Evolutionary conservation across 2,888 invertebrate genomes (phyloP), one percentile per base, ranked within the genome.

Genomic region (Agrochola macilenta): DNA sequence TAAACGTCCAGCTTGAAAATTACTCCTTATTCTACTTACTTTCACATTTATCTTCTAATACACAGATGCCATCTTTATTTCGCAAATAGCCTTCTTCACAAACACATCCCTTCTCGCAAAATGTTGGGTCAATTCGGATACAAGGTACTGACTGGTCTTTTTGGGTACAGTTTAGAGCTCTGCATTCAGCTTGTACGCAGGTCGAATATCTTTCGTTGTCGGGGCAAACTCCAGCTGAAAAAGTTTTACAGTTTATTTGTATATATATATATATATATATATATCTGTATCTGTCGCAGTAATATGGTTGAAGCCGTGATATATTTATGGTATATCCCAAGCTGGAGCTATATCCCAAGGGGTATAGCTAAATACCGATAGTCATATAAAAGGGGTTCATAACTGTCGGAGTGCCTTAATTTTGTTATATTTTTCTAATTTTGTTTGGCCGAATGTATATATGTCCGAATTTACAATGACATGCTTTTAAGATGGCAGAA

Each of bases 171-270:
- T 85, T 80, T n/a, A 85, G 75, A 35, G 88, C 81, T 79, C 87
- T 79, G 57, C 91, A 90, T 71, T 83, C 74, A 8, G 69, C 83
- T 83, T 89, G 85, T 26, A 75, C 80, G 69, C 91, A 91, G 49
- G 17, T 57, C 0, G 87, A 88, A 76, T 84, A 89, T 46, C 69
- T 78, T 83, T 91, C 91, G 14, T 91, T 84, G 0, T 9, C 23
- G 9, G 46, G 78, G 20, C 78, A 78, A 39, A 81, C 81, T 74
- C 35, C 78, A 65, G 87, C 91, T 90, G 69, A 2, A 74, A 84
- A 61, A 43, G 20, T 35, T 52, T 52, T 4, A 66, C 2, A 49
- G 17, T 49, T 49, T 49, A 35, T 2, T 1, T 39, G 7, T 39
- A 5, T n/a, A n/a, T n/a, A n/a, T n/a, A n/a, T n/a, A n/a, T n/a